Evolutionary conservation across 2,797 vertebrate species (phyloP), one percentile per base, ranked within the genome.

Genomic region (Sarcoramphus papa): DNA sequence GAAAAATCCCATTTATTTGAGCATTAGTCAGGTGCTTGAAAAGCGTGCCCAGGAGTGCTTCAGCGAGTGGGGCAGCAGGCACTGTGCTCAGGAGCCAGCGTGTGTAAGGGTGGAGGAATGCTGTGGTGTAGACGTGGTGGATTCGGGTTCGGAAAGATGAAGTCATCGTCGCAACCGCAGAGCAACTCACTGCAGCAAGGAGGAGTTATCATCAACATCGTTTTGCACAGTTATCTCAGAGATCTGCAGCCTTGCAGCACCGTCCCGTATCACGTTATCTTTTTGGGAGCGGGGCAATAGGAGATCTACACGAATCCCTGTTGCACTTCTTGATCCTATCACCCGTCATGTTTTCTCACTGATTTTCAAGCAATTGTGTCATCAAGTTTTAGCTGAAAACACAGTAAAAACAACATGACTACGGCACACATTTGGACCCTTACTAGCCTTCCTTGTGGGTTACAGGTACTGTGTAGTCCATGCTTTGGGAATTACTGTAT

Each of bases 191-290:
- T 25, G 40, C 28, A 13, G n/a, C 7, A 2, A 17, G 64, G 41
- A 63, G 60, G 47, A 31, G 48, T 31, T 8, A 3, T 1, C 53
- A 4, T 1, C 53, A 4, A 3, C 24, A 2, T 12, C 16, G 1
- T 31, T 47, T 19, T 7, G 12, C 4, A 6, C 33, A 21, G 47
- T 43, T 41, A 14, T 43, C 72, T 16, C 60, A 2, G 12, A 24
- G 48, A 13, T 43, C 59, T 43, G 24, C 14, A 7, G 25, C 5
- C 40, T 16, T 24, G 4, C 27, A 24, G 68, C 81, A 12, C 31
- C 6, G 3, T 24, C 75, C 41, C 2, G 1, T 10, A 13, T 7
- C 56, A 2, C 2, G 5, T 17, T 21, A 5, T 22, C 25, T 15
- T 45, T 6, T 6, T 7, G 43, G 56, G 20, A 33, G 27, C 31